These are phyloP conservation scores for Arvicanthis niloticus DNA, from an alignment of 2,113 vertebrate genomes.

Conservation along the genomic window DNA sequence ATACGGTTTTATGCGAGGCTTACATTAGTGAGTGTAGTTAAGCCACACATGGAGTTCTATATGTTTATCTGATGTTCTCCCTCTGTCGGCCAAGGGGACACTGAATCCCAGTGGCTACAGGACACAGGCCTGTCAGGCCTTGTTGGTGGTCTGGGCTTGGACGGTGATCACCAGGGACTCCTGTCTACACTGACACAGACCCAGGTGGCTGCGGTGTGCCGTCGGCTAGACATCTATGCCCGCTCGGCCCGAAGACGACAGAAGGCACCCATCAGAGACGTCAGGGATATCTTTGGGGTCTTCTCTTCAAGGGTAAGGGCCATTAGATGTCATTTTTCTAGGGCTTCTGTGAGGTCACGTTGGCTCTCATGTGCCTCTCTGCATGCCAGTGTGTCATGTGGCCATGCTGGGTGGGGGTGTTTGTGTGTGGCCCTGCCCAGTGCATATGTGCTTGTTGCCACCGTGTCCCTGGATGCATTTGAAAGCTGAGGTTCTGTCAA, in stretches of 20 bases:
- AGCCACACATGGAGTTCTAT: neutral
- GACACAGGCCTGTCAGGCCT: constrained; percentile 91
- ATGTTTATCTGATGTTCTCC: neutral
- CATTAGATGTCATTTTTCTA: neutral
- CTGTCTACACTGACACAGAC: constrained; percentile 94
- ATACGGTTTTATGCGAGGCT: neutral
- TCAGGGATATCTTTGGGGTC: constrained; percentile 90
- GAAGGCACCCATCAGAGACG: constrained; percentile 89
- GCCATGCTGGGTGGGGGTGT: neutral
- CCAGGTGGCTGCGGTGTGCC: constrained; percentile 92
- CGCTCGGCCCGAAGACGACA: constrained; percentile 90
- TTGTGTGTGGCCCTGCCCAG: neutral
- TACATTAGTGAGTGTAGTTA: neutral
- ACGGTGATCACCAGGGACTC: constrained; percentile 88
- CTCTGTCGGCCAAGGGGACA: constrained; percentile 87
- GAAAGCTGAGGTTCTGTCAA: neutral
- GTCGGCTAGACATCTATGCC: constrained; percentile 90
- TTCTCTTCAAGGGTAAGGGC: constrained; percentile 77
- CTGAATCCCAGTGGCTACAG: constrained; percentile 93
- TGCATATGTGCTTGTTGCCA: neutral
- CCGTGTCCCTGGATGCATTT: neutral
- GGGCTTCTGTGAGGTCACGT: neutral
- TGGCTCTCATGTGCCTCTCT: neutral
- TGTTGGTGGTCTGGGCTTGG: constrained; percentile 85
- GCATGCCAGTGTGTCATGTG: neutral